Evolutionary conservation across 2,888 invertebrate species (phyloP).

Genomic region (Agonum fuliginosum): DNA sequence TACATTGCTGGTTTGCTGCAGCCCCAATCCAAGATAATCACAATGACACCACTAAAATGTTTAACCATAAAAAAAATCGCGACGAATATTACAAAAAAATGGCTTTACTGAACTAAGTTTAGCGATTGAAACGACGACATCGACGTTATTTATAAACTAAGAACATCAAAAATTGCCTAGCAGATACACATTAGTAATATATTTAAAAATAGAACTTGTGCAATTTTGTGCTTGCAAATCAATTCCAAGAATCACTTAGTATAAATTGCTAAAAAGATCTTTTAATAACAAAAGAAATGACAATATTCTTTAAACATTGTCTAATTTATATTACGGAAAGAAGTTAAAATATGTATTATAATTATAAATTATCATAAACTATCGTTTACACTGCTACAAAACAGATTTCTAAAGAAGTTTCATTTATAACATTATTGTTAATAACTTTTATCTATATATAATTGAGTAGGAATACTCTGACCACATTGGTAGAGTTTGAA

Average conservation of each 20-base stretch:
- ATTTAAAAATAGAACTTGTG: conserved; percentile 72
- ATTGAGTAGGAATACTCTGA: conserved; percentile 68
- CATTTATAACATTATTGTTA: no score
- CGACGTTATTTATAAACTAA: conserved; percentile 71
- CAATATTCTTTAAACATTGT: no score
- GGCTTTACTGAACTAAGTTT: conserved; percentile 71
- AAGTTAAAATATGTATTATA: no score
- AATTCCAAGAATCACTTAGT: no score
- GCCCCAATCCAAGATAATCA: conserved; percentile 47
- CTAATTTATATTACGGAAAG: no score
- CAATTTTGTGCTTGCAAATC: no score
- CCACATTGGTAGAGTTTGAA: conserved; percentile 70
- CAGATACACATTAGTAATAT: conserved; percentile 71
- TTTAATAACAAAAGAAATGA: no score
- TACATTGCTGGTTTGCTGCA: conserved; percentile 43
- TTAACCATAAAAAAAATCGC: conserved; percentile 58
- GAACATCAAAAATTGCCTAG: conserved; percentile 72
- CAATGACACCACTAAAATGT: conserved; percentile 54
- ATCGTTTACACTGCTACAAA: no score
- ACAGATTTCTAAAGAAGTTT: no score
- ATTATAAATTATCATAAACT: no score
- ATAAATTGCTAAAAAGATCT: no score
- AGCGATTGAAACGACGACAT: conserved; percentile 67
- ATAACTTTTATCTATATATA: conserved; percentile 21
- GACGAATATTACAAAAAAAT: conserved; percentile 66